Evolutionary conservation across 2,113 vertebrate genomes (phyloP), one percentile per base, ranked within the genome.

Genomic region (Miniopterus natalensis): DNA sequence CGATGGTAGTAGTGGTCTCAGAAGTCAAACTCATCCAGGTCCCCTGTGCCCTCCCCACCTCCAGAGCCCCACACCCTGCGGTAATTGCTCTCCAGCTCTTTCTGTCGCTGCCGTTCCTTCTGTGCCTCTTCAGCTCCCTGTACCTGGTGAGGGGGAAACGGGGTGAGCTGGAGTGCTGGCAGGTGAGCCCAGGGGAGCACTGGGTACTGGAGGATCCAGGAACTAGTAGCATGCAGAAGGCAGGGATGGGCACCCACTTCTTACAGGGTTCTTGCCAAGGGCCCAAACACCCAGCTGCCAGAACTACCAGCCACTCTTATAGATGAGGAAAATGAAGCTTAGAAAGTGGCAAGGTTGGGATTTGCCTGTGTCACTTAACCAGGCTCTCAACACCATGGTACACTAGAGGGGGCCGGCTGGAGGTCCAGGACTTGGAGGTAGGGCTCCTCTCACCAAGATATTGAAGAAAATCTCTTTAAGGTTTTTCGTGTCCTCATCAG

Each of bases 401-500:
- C 29, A 55, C 61, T 21, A 20, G 42, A n/a, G 11, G 25, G 40
- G 13, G 40, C n/a, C 29, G 51, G 42, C 45, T 25, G 49, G 27
- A 23, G 84, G 31, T 5, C 20, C 15, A 18, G 65, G 49, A 36
- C 47, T 17, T 5, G n/a, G 10, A n/a, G 55, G 27, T 0, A 15
- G 70, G 80, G 29, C 0, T 4, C 63, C 42, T 79, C 97, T 99
- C 98, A 99, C 99, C 99, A 99, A 97, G 81, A 99, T 99, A 74
- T 99, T 99, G 97, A 99, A 99, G 97, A 99, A 99, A 18, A 99
- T 99, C 96, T 99, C 99, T 97, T 99, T 99, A 96, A 99, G 99
- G 92, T 98, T 99, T 97, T 99, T 99, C 6, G 99, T 99, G 95
- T 99, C 99, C 95, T 99, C 99, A 49, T 99, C 99, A 7, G 99